Evolutionary conservation across 2,797 vertebrate species (phyloP).

Genomic region (Platyrinchus mystaceus): DNA sequence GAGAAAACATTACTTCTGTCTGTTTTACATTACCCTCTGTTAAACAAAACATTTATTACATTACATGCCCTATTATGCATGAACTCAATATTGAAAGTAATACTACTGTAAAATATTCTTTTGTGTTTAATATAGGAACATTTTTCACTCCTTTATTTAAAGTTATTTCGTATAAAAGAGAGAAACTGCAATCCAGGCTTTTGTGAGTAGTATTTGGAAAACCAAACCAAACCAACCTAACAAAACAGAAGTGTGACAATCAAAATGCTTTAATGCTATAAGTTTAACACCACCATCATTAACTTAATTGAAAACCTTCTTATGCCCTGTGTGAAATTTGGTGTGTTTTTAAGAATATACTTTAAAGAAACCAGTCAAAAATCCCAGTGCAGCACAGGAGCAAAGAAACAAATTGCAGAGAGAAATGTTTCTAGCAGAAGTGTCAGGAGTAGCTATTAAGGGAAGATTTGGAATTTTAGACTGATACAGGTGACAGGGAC

Average conservation of each 20-base stretch:
- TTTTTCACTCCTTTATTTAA: background rate
- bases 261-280: background rate
- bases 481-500: background rate
- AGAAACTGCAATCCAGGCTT: background rate
- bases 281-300: background rate
- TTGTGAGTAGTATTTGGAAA: background rate
- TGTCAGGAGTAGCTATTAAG: background rate
- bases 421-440: background rate
- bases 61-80: background rate
- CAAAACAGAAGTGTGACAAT: background rate
- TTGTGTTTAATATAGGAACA: background rate
- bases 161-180: background rate
- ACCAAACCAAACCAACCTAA: background rate
- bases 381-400: background rate
- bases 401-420: background rate
- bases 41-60: background rate
- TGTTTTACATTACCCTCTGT: background rate
- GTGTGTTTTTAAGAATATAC: background rate
- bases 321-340: background rate
- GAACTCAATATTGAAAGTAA: background rate
- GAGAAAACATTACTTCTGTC: background rate
- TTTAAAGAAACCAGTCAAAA: background rate
- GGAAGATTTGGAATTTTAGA: background rate
- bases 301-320: background rate
- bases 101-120: background rate